A percentile compares a stretch with the other conserved stretches of the same genome.
Conservation (phyloP, 2,113 vertebrate genomes). For the Zosterops pallidus region DNA sequence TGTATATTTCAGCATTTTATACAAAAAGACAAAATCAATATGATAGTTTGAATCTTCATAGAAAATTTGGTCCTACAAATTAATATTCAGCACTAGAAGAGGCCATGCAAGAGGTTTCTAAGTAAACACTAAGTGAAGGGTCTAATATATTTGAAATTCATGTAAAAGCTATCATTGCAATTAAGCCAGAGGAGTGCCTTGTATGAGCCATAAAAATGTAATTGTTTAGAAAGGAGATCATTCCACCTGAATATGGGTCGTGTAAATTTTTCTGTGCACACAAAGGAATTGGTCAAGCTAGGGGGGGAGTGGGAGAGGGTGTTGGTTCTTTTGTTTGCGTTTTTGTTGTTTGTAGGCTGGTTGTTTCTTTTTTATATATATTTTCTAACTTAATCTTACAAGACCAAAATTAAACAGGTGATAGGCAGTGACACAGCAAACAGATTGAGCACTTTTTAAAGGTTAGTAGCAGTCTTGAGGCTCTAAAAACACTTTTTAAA, state of each 20-base stretch:
- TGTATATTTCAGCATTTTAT: neutral
- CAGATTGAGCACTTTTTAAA: conserved; percentile 30
- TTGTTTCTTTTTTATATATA: neutral
- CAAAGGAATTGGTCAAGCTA: neutral
- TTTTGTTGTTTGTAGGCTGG: neutral
- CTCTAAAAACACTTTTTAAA: conserved; percentile 32
- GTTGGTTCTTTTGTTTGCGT: neutral
- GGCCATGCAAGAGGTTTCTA: neutral
- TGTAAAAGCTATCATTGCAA: neutral
- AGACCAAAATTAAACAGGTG: neutral
- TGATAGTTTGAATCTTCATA: neutral
- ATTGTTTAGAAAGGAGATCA: neutral
- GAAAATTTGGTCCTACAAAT: neutral
- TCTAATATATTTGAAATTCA: neutral
- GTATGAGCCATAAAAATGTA: neutral
- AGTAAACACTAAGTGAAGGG: neutral
- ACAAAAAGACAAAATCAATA: neutral
- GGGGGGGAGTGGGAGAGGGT: accelerated
- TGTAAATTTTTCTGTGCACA: neutral
- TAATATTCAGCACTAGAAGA: neutral
- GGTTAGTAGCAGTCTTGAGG: conserved; percentile 4
- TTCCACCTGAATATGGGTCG: neutral
- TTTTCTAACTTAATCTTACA: neutral
- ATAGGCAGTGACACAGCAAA: neutral
- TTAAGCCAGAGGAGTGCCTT: neutral